Base-by-base conservation (phyloP, 2,888 invertebrate species). In the Dryadula phaetusa region DNA sequence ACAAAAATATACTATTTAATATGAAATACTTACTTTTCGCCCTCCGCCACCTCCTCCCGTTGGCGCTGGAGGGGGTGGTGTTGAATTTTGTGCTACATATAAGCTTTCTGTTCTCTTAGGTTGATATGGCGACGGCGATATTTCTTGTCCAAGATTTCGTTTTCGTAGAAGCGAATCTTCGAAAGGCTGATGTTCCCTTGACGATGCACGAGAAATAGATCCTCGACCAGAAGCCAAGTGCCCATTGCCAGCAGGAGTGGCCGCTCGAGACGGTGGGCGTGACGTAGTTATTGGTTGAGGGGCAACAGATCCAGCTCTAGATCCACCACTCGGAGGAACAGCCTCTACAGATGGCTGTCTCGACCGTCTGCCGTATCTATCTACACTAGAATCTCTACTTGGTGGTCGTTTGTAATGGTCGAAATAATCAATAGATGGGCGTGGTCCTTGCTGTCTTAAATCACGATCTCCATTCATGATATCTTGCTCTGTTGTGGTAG, bases 361-460 rank as follows among this genome's bases (percentile, higher is more conserved):
- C 0, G 97, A 97, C 25, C 96, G 95, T 70, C 96, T 93, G 5
- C 95, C 95, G 81, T 96, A 97, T 70, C 96, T 94, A 90, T 97
- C 97, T 53, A 97, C 96, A 76, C 97, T 97, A 70, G 96, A 95
- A 83, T 97, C 97, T 82, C 97, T 94, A 90, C 97, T 97, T 0
- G 97, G 97, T 62, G 98, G 97, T 83, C 97, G 94, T 87, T 97
- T 97, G 87, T 99, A 99, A 83, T 99, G 98, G 87, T 98, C 98
- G 83, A 98, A 97, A 81, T 97, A 97, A 86, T 98, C 98, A 81
- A 97, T 97, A 76, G 97, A 96, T 12, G 96, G 88, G 14, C 92
- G 82, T 1, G 82, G 76, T n/a, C 86, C 86, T 22, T 81, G 77
- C 37, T 80, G 79, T 44, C 86, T 81, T 73, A 87, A 91, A 70